Base-by-base conservation (phyloP, 2,888 invertebrate species). In the Apotomis turbidana region DNA sequence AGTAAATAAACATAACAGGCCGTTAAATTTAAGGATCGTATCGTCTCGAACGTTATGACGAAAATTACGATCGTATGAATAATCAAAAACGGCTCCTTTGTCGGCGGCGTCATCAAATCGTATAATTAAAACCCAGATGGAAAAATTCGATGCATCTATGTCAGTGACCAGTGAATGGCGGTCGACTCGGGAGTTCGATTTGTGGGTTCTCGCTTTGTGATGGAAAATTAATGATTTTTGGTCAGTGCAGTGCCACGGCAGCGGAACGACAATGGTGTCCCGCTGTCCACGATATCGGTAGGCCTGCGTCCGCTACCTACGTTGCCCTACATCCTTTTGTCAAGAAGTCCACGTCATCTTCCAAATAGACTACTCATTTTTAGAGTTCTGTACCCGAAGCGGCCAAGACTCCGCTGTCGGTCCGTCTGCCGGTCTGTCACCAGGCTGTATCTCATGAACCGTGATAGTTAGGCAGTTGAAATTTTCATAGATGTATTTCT, bases 161-260 rank as follows among this genome's bases (percentile, higher is more conserved):
- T 89, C 90, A 89, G 86, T 89, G 90, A 90, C 90, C 91, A 91
- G 80, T 80, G 87, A 91, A 92, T 91, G 86, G 84, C 27, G 27
- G 27, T 27, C 27, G 87, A 88, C 91, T 92, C 90, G 85, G 86
- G 77, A 81, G 83, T 87, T 90, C 91, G 90, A 91, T 91, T 91
- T 91, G 93, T 93, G 93, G 90, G 92, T 91, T 91, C 92, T 86
- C 84, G 90, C 92, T 91, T 93, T 93, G 93, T 92, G 91, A 87
- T 91, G 88, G 85, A 89, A 90, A 93, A 93, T 93, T 93, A 93
- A 93, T 93, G 93, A 93, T 92, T 93, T 92, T 90, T 90, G 90
- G 92, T 89, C 91, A 90, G 90, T 87, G 88, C 89, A 86, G 77
- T 81, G 79, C 84, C 77, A 93, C 91, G 92, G 93, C 88, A 83